phyloP scores from a whole-genome alignment of 2,113 vertebrate species.

The Motacilla alba region DNA sequence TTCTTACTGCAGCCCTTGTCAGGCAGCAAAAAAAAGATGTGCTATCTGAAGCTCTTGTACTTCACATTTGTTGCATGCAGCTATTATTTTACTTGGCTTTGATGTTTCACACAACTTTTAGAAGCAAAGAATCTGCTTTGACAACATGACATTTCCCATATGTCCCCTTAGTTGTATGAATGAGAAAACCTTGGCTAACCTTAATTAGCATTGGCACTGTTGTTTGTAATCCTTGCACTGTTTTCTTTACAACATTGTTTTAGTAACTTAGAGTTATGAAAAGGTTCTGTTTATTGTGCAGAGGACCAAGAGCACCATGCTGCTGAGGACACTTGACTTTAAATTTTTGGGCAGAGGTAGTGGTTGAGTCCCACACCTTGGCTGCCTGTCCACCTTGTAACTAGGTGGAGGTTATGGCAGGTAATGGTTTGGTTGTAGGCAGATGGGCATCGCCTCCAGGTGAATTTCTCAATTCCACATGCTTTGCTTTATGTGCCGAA shows the following conservation, averaged over 20 bases:
- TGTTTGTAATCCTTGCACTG: background rate
- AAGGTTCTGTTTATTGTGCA: background rate
- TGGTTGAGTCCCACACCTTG: background rate
- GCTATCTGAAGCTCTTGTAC: background rate
- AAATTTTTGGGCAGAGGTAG: background rate
- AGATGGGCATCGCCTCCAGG: background rate
- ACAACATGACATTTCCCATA: constrained; percentile 40
- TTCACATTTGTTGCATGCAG: background rate
- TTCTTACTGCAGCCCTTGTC: background rate
- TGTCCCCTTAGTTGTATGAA: constrained; percentile 1
- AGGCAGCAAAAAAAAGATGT: background rate
- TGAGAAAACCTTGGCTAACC: constrained; percentile 23
- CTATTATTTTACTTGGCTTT: constrained; percentile 41
- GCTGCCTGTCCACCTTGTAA: background rate
- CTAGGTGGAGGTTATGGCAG: background rate
- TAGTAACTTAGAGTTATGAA: background rate
- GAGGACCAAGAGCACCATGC: background rate
- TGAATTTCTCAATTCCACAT: background rate
- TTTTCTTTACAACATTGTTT: background rate
- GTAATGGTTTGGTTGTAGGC: background rate
- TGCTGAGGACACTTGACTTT: background rate
- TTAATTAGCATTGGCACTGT: background rate
- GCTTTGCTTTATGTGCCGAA: background rate
- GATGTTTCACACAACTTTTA: constrained; percentile 27
- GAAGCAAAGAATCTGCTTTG: constrained; percentile 33